Conservation (phyloP, 2,888 invertebrate species). For the Steromphala cineraria region DNA sequence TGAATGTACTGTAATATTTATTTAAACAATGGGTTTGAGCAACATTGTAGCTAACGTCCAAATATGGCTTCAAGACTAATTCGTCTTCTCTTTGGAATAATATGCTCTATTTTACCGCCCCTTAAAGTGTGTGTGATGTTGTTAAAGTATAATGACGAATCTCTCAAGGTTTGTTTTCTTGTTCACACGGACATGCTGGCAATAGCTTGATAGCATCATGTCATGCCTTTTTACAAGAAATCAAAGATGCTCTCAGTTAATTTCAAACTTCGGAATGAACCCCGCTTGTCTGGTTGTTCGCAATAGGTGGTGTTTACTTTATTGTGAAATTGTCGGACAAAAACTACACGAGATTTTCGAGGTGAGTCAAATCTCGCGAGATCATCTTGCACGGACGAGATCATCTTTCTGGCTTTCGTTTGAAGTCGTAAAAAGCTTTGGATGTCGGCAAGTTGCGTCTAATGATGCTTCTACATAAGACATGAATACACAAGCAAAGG, state of each 20-base stretch:
- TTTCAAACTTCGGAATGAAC: not conserved
- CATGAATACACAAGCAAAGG: not conserved
- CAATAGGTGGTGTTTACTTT: slow-evolving; percentile 5
- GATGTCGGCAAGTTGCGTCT: not conserved
- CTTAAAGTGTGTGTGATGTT: too few species aligned
- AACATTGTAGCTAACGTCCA: too few species aligned
- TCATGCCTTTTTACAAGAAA: not conserved
- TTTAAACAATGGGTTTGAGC: too few species aligned
- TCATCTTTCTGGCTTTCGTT: slow-evolving; percentile 3
- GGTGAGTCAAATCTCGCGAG: slow-evolving; percentile 1
- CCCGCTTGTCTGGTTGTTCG: not conserved
- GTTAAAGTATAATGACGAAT: too few species aligned
- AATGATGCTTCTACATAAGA: not conserved
- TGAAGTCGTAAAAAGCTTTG: slow-evolving; percentile 7
- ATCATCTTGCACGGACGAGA: slow-evolving; percentile 17
- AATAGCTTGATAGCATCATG: not conserved
- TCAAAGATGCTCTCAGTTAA: not conserved
- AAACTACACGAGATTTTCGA: not conserved
- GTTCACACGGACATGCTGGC: not conserved
- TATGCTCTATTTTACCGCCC: too few species aligned
- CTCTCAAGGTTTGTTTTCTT: not conserved
- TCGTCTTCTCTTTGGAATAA: too few species aligned
- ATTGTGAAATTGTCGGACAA: not conserved
- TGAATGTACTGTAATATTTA: too few species aligned
- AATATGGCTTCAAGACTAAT: too few species aligned